phyloP scores from a whole-genome alignment of 2,113 vertebrate species.

The Chamaetylas fuelleborni region DNA sequence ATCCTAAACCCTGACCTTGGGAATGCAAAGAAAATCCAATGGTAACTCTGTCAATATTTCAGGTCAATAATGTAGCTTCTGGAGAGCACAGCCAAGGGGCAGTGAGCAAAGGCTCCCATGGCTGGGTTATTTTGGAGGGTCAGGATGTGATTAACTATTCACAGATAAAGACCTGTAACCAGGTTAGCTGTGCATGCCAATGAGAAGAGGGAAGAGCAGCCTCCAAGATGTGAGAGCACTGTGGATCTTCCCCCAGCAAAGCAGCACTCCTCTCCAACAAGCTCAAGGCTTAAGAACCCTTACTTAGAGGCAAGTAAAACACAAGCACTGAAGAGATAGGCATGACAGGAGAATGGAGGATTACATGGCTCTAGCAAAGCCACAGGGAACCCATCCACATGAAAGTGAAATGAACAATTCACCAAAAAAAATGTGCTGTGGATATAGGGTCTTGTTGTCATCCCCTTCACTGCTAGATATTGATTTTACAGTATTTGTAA shows the following conservation, averaged over 20 bases:
- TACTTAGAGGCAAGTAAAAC: background rate
- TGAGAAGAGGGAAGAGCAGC: background rate
- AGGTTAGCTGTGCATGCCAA: background rate
- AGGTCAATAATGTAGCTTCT: background rate
- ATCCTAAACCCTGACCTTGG: background rate
- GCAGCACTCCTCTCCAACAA: background rate
- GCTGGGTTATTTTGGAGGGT: background rate
- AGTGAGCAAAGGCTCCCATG: background rate
- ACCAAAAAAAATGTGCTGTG: slow-evolving; percentile 1
- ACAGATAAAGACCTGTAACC: background rate
- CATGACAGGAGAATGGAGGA: background rate
- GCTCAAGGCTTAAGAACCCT: background rate
- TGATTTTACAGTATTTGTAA: slow-evolving; percentile 71
- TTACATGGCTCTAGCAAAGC: slow-evolving; percentile 22
- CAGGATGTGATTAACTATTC: background rate
- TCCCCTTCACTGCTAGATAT: slow-evolving; percentile 56
- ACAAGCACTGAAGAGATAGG: background rate
- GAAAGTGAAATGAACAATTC: slow-evolving; percentile 45
- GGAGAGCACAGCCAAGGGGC: background rate
- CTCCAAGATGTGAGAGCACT: background rate
- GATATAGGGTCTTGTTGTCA: slow-evolving; percentile 48
- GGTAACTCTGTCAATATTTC: background rate
- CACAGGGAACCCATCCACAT: background rate
- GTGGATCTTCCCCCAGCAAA: background rate
- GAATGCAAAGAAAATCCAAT: background rate